Evolutionary conservation across 2,113 vertebrate species (phyloP).

Genomic region (Oenanthe melanoleuca): DNA sequence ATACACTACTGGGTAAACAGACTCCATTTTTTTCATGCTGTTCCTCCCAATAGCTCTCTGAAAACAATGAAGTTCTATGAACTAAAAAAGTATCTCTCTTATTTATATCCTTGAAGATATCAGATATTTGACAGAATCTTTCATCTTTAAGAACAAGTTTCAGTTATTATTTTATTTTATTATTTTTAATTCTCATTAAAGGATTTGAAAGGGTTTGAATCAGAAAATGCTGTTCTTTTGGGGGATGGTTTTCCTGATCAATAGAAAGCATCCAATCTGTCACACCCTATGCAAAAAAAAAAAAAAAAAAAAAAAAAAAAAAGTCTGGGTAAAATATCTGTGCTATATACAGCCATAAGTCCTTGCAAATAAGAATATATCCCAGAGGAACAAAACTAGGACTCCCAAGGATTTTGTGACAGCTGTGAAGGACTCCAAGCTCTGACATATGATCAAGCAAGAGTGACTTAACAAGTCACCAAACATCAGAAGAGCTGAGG

Average conservation of each 20-base stretch:
- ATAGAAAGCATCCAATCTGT: neutral
- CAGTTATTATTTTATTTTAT: neutral
- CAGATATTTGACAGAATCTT: neutral
- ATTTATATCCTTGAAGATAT: slow-evolving; percentile 12
- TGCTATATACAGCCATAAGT: neutral
- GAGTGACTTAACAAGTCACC: slow-evolving; percentile 39
- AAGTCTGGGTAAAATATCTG: neutral
- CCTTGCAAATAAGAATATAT: neutral
- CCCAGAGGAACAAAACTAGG: neutral
- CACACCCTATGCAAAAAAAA: neutral
- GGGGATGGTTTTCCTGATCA: neutral
- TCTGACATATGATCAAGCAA: neutral
- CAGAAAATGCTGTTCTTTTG: neutral
- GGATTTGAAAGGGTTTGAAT: neutral
- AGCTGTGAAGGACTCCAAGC: slow-evolving; percentile 39
- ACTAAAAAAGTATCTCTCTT: neutral
- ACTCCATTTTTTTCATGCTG: neutral
- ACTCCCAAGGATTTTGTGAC: slow-evolving; percentile 34
- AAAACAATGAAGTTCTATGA: neutral
- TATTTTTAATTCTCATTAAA: neutral
- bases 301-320: neutral
- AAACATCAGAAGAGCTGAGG: slow-evolving; percentile 57
- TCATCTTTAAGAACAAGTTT: neutral
- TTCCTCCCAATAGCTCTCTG: neutral
- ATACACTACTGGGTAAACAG: slow-evolving; percentile 2